Conservation (phyloP, 2,888 invertebrate genomes). For the Calephelis perditalis region DNA sequence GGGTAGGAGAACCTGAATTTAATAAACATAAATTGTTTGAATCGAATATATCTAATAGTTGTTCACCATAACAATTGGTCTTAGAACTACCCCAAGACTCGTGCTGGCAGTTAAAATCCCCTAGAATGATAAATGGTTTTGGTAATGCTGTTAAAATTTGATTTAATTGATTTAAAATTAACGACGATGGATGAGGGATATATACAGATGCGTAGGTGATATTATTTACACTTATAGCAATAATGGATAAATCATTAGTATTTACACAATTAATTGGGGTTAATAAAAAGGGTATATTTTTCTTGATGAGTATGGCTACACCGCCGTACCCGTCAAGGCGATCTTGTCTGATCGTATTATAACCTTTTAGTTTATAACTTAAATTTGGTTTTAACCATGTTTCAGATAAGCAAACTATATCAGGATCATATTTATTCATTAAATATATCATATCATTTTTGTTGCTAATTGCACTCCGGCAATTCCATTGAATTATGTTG, state of each 20-base stretch:
- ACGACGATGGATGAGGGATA: not conserved
- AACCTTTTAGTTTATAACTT: not conserved
- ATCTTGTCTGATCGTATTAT: not conserved
- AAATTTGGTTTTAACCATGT: conserved; percentile 16
- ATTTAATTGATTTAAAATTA: not conserved
- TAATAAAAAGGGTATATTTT: not conserved
- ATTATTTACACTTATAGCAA: not conserved
- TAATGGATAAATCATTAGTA: not conserved
- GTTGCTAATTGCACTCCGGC: conserved; percentile 12
- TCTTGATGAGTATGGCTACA: too few relatives aligned
- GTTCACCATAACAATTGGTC: not conserved
- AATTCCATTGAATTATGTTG: conserved; percentile 10
- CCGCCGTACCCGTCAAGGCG: too few relatives aligned
- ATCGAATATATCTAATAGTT: not conserved
- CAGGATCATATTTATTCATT: not conserved
- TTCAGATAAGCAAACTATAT: not conserved
- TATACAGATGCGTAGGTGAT: not conserved
- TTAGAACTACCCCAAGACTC: not conserved
- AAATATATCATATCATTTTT: too few relatives aligned
- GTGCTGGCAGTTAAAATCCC: not conserved
- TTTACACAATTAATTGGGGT: not conserved
- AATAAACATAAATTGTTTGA: not conserved
- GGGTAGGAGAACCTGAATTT: too few relatives aligned
- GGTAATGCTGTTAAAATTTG: not conserved
- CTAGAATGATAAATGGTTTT: not conserved